Conservation (phyloP, 1,140 invertebrate species). For the Luehdorfia chinensis region DNA sequence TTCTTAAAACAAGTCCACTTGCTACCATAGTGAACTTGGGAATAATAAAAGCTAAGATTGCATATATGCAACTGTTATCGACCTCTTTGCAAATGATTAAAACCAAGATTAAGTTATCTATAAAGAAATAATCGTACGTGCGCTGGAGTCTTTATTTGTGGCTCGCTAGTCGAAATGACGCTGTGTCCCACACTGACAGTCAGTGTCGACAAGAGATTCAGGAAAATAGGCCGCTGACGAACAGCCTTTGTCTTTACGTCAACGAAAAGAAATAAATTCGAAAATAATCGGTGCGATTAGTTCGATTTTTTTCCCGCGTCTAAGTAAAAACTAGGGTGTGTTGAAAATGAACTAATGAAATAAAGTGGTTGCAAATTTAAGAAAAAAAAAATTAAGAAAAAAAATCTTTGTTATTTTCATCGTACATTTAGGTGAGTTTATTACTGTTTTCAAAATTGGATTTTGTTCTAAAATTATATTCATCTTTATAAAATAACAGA, state of each 20-base stretch:
- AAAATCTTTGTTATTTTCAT: no score
- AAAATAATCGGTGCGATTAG: slow-evolving; percentile 43
- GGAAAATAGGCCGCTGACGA: slow-evolving; percentile 49
- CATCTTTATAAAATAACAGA: no score
- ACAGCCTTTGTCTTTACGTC: slow-evolving; percentile 29
- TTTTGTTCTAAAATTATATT: no score
- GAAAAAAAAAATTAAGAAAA: no score
- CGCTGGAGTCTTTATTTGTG: slow-evolving; percentile 10
- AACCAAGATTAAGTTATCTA: no score
- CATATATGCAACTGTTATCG: no score
- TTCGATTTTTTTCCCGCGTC: slow-evolving; percentile 35
- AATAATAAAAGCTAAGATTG: no score
- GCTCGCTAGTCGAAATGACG: slow-evolving; percentile 19
- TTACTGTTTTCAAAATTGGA: not conserved
- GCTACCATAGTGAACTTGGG: no score
- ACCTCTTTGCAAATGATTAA: no score
- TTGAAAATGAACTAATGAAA: slow-evolving; percentile 7
- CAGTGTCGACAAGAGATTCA: slow-evolving; percentile 45
- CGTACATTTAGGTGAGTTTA: not conserved
- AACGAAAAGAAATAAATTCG: slow-evolving; percentile 38
- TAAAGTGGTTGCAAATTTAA: not conserved
- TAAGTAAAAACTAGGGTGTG: slow-evolving; percentile 21
- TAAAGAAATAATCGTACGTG: slow-evolving; percentile 16
- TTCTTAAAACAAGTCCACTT: no score
- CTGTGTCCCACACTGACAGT: slow-evolving; percentile 17